Evolutionary conservation across 2,797 vertebrate genomes (phyloP), one percentile per base, ranked within the genome.

Genomic region (Rhinichthys osculus): DNA sequence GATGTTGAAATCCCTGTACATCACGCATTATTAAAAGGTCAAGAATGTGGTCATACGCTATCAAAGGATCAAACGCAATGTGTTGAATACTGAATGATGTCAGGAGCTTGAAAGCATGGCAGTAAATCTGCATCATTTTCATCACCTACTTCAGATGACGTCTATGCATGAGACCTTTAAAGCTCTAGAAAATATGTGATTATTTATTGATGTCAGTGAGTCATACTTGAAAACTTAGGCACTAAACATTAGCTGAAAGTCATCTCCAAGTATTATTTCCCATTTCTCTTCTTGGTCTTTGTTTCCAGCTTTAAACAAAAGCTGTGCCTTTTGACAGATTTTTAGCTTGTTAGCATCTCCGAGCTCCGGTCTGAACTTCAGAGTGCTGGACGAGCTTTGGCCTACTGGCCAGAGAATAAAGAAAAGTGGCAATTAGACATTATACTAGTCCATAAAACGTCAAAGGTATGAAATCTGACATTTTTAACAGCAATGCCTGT

Each of bases 201-300:
- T 3, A 13, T 89, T 69, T 86, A 85, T 81, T 81, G 77, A 88
- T 17, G 30, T 66, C 80, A 82, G 89, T 89, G 69, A 76, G 30
- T 66, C 52, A 71, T 83, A 89, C 87, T 73, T 86, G 80, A 90
- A 90, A 81, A 88, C 89, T 90, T 90, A 85, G 50, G 23, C 40
- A 52, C 33, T 72, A 40, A 81, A 54, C 19, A 59, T 78, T 40
- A 42, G 38, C 67, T 69, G 13, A 52, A 62, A 79, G 10, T 62
- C 10, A 59, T 82, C 73, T 80, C 72, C 81, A 59, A 50, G 27
- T 66, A 44, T 87, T 78, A 72, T 86, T 88, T 78, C 14, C 35
- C 57, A 47, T 88, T 66, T 69, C 66, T 40, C 42, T 73, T 78
- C 67, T 79, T 80, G 86, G 54, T 74, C 35, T 81, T 42, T 64